Conservation (phyloP, 2,888 invertebrate genomes). For the Synergus gifuensis region DNA sequence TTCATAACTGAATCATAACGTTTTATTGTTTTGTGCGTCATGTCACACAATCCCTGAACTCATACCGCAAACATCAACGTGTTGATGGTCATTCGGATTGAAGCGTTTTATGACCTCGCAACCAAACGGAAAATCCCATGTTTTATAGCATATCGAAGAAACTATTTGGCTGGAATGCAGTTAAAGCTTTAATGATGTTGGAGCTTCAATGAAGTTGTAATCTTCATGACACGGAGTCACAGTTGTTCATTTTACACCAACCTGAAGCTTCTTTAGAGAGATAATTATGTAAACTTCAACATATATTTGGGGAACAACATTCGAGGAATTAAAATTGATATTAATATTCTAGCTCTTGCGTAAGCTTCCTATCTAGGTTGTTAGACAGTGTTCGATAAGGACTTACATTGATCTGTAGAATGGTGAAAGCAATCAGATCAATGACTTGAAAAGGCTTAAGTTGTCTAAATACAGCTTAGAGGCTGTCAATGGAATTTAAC, state of each 20-base stretch:
- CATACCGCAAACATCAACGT: slow-evolving; percentile 29
- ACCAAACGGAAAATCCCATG: background rate
- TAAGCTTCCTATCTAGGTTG: background rate
- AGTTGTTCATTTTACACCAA: background rate
- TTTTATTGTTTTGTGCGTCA: slow-evolving; percentile 23
- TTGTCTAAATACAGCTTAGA: slow-evolving; percentile 25
- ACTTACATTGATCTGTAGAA: background rate
- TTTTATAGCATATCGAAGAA: background rate
- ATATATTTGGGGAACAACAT: too few relatives aligned
- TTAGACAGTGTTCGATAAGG: slow-evolving; percentile 11
- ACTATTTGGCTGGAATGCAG: background rate
- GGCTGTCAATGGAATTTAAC: background rate
- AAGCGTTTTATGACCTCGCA: background rate
- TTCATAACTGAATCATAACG: slow-evolving; percentile 13
- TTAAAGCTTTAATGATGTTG: too few relatives aligned
- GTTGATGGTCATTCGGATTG: slow-evolving; percentile 1
- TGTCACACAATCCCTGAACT: slow-evolving; percentile 15
- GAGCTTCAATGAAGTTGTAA: background rate
- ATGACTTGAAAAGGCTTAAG: slow-evolving; percentile 12
- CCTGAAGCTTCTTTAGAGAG: too few relatives aligned
- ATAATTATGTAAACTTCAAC: too few relatives aligned
- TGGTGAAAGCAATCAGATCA: background rate
- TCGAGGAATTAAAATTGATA: background rate
- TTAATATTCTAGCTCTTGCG: background rate
- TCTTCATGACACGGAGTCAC: background rate